Conservation (phyloP, 2,888 invertebrate genomes). For the Hypselothyrea guttata region DNA sequence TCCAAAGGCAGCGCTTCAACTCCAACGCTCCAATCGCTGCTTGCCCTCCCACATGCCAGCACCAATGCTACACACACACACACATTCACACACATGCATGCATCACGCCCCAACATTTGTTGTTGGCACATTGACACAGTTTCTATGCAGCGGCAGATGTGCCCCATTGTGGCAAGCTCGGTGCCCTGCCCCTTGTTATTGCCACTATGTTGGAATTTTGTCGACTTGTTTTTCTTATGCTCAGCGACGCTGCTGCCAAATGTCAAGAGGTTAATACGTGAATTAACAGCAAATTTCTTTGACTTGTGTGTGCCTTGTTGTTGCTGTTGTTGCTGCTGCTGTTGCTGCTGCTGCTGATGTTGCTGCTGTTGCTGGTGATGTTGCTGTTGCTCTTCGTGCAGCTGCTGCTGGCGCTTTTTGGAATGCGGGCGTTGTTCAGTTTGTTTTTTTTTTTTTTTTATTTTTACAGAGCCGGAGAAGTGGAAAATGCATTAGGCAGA, state of each 20-base stretch:
- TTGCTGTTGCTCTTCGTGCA: constrained; percentile 49
- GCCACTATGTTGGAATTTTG: constrained; percentile 64
- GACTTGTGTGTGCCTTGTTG: constrained; percentile 65
- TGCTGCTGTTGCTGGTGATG: constrained; percentile 30
- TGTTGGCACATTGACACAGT: constrained; percentile 71
- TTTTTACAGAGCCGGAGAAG: constrained; percentile 14
- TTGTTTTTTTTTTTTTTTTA: constrained; percentile 40
- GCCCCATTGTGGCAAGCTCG: constrained; percentile 39
- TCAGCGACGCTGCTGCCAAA: constrained; percentile 70
- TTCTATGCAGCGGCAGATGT: constrained; percentile 69
- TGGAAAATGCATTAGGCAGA: constrained; percentile 60
- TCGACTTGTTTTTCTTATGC: constrained; percentile 63
- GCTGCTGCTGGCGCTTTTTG: constrained; percentile 73
- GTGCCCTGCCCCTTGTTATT: constrained; percentile 10
- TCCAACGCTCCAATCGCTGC: constrained; percentile 40
- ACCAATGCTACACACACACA: constrained; percentile 26
- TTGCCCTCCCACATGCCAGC: constrained; percentile 69
- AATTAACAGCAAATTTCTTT: constrained; percentile 79
- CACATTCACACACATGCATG: constrained; percentile 30
- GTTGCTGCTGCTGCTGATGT: constrained; percentile 17
- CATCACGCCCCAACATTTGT: constrained; percentile 61
- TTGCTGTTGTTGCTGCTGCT: constrained; percentile 19
- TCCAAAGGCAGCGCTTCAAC: constrained; percentile 42
- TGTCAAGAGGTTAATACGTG: constrained; percentile 81
- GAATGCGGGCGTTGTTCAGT: constrained; percentile 69